phyloP scores from a whole-genome alignment of 2,888 invertebrate species.

The Tolmerus cingulatus region DNA sequence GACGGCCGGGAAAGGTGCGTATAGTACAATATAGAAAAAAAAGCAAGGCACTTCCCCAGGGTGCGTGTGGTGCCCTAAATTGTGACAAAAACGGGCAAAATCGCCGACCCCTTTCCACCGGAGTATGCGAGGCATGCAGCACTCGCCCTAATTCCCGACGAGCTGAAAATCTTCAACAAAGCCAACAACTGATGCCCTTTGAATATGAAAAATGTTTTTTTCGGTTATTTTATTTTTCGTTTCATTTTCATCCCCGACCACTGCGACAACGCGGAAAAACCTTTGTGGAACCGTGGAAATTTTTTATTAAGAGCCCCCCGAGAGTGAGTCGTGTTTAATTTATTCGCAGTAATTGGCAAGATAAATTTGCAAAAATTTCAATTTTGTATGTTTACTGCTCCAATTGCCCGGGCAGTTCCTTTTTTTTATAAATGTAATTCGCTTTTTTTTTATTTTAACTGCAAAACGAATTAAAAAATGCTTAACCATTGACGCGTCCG shows the following conservation, averaged over 20 bases:
- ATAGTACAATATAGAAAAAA: background rate
- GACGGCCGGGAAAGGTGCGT: background rate
- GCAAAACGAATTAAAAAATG: background rate
- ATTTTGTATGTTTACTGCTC: background rate
- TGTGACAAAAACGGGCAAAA: slow-evolving; percentile 14
- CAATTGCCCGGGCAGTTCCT: background rate
- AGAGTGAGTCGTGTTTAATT: background rate
- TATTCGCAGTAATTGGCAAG: background rate
- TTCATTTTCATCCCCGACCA: background rate
- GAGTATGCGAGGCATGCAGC: background rate
- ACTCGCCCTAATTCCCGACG: slow-evolving; percentile 19
- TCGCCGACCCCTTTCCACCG: slow-evolving; percentile 10
- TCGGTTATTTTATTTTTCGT: background rate
- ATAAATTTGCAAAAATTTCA: background rate
- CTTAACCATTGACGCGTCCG: background rate
- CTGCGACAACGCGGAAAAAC: background rate
- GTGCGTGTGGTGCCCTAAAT: background rate
- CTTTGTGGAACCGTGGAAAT: background rate
- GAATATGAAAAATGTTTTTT: background rate
- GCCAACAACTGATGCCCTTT: slow-evolving; percentile 7
- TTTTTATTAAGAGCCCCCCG: background rate
- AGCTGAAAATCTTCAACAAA: slow-evolving; percentile 2
- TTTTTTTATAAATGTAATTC: background rate
- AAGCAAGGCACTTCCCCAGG: background rate
- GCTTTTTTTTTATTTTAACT: background rate